Evolutionary conservation across 2,113 vertebrate species (phyloP).

Genomic region (Melanostigma gelatinosum): DNA sequence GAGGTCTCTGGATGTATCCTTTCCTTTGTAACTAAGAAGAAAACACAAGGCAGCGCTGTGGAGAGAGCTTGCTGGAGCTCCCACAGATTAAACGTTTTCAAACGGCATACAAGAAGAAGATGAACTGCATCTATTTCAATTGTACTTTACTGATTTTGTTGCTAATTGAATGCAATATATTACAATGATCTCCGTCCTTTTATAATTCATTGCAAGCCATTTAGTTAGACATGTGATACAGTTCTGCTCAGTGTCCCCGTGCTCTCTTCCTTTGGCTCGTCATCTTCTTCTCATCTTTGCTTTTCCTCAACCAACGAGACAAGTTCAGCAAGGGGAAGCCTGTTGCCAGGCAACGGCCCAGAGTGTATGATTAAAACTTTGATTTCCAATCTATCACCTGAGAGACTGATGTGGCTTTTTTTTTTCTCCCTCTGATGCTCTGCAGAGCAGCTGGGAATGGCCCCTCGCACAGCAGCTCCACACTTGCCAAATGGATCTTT

Average conservation of each 20-base stretch:
- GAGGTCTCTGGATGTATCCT: conserved; percentile 7
- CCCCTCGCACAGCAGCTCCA: conserved; percentile 44
- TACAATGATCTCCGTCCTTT: background rate
- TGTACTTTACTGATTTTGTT: background rate
- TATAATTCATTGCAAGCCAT: conserved; percentile 38
- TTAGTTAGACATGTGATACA: conserved; percentile 25
- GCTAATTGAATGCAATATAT: background rate
- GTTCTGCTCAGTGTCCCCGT: conserved; percentile 16
- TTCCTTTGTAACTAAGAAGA: conserved; percentile 3
- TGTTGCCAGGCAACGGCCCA: conserved; percentile 80
- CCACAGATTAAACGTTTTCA: background rate
- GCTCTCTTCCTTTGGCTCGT: conserved; percentile 45
- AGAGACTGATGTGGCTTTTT: conserved; percentile 71
- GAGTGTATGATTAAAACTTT: conserved; percentile 82
- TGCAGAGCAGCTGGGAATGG: conserved; percentile 61
- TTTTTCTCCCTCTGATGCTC: conserved; percentile 59
- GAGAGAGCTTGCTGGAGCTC: background rate
- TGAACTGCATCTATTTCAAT: background rate
- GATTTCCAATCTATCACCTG: conserved; percentile 81
- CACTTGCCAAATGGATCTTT: conserved; percentile 57
- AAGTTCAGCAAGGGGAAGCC: conserved; percentile 65
- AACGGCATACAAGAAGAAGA: background rate
- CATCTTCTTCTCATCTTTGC: conserved; percentile 66
- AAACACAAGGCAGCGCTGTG: background rate
- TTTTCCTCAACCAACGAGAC: conserved; percentile 64